Evolutionary conservation across 2,113 vertebrate genomes (phyloP).

Genomic region (Coracopsis vasa): DNA sequence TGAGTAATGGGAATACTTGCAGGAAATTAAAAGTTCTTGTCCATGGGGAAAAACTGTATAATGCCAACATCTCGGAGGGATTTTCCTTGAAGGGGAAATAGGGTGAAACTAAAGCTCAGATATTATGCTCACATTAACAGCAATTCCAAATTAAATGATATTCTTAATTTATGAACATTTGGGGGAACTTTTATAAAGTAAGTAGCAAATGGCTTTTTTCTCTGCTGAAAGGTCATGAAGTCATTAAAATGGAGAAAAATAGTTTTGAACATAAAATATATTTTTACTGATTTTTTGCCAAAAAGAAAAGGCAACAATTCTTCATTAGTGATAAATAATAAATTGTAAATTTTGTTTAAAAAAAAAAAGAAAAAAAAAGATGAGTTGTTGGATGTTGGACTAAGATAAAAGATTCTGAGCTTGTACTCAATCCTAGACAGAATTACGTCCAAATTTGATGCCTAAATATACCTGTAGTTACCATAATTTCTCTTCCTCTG

Average conservation of each 20-base stretch:
- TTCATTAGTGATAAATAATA: background rate
- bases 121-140: background rate
- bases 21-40: background rate
- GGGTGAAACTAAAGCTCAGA: background rate
- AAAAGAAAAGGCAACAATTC: background rate
- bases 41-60: background rate
- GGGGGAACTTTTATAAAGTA: background rate
- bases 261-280: background rate
- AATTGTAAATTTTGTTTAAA: background rate
- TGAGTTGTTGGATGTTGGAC: background rate
- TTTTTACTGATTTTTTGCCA: background rate
- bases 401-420: background rate
- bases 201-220: background rate
- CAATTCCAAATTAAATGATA: background rate
- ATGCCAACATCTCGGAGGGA: background rate
- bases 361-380: background rate
- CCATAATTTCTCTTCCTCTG: background rate
- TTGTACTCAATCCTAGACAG: background rate
- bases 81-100: background rate
- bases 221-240: background rate
- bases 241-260: background rate
- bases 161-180: background rate
- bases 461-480: background rate
- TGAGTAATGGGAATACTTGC: slow-evolving; percentile 11
- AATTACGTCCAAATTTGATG: background rate